Conservation (phyloP, 2,113 vertebrate genomes). For the Heterotis niloticus region DNA sequence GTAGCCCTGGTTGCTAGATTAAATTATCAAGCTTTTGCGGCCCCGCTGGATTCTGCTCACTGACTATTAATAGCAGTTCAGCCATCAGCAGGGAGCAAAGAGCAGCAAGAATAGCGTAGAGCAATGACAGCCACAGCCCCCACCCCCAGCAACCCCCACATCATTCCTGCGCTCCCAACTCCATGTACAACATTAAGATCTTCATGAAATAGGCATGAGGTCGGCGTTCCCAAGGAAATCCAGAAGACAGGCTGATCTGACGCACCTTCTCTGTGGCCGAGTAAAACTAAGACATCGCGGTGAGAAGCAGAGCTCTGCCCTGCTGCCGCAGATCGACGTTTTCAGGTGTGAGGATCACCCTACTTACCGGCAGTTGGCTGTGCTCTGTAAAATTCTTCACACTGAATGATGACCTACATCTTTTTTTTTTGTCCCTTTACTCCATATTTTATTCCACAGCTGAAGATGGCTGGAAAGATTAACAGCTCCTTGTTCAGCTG, state of each 20-base stretch:
- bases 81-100: slow-evolving; percentile 3
- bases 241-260: too few relatives aligned
- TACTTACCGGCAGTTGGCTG: background rate
- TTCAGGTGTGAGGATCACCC: background rate
- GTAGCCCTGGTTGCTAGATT: slow-evolving; percentile 60
- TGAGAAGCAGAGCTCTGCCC: background rate
- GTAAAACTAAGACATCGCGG: background rate
- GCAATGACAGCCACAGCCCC: slow-evolving; percentile 23
- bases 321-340: too few relatives aligned
- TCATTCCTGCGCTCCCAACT: background rate
- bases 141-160: background rate
- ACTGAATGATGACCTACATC: background rate
- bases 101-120: slow-evolving; percentile 26
- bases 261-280: too few relatives aligned
- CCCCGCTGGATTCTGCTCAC: slow-evolving; percentile 54
- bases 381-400: background rate
- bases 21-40: slow-evolving; percentile 64
- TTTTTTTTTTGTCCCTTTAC: background rate
- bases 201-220: slow-evolving; percentile 16
- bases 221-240: background rate
- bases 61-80: slow-evolving; percentile 63
- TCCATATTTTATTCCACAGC: background rate
- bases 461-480: background rate
- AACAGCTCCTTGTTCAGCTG: background rate
- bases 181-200: slow-evolving; percentile 12